Base-by-base conservation (phyloP, 2,888 invertebrate genomes). In the Zhuqinia jingwanae region DNA sequence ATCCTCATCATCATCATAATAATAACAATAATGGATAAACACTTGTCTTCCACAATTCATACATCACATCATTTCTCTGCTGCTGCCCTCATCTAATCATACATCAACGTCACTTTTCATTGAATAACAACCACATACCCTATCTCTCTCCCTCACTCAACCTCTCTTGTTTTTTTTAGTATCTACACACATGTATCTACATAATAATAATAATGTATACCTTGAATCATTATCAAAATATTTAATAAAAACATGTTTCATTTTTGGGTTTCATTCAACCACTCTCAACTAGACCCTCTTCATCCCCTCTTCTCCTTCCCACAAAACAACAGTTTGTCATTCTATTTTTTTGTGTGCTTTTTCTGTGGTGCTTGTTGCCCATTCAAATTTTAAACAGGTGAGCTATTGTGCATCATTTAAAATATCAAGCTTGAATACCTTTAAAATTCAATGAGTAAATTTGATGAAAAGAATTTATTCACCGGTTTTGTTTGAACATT, bases 91-190 rank as follows among this genome's bases (percentile, higher is more conserved):
- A 42, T 60, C 63, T 86, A 73, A 88, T 90, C 90, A 89, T 90
- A 88, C 89, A 90, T 90, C 90, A 90, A 90, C 88, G 90, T 89
- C 90, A 90, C 86, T 85, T 87, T 89, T 88, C 89, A 89, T 89
- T 88, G 86, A 87, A 88, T 88, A 87, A 85, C 85, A 86, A 88
- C 87, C 88, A 85, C 85, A 83, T 87, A n/a, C n/a, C n/a, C n/a
- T n/a, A n/a, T n/a, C n/a, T n/a, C n/a, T n/a, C n/a, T n/a, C n/a
- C n/a, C 8, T 36, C 8, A 6, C 8, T 36, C 36, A 36, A 36
- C 89, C 87, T 87, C 88, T 87, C 89, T 89, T 50, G 89, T 56
- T 70, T 3, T 36, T 36, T 36, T 36, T 36, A 36, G n/a, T n/a
- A n/a, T n/a, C 36, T 36, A 6, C 3, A 36, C 36, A 3, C 36